Evolutionary conservation across 2,797 vertebrate genomes (phyloP), one percentile per base, ranked within the genome.

Genomic region (Macropus fuliginosus): DNA sequence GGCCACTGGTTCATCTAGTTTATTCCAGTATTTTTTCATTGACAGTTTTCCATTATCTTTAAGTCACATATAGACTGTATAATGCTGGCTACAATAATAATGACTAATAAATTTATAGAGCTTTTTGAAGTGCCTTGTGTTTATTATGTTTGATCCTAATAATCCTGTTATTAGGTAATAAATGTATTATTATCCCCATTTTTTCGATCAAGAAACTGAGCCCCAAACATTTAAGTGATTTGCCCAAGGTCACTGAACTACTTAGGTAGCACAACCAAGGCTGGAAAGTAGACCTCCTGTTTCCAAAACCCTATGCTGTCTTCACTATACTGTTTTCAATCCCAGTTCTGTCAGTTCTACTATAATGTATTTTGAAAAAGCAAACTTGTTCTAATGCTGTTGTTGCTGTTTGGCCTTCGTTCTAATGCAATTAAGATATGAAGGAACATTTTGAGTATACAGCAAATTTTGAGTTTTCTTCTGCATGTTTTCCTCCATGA

Each of bases 21-120:
- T 54, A 1, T 50, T 34, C 40, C n/a, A 24, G 55, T 8, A 62
- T 52, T 81, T 62, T 62, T 59, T 92, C 34, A 40, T 54, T 81
- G 52, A 89, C 3, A 10, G 28, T 62, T 95, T 56, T 56, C 96
- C n/a, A 55, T 40, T 96, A 55, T 94, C 62, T 94, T 11, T 91
- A 66, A 92, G 46, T 94, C 95, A 92, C 28, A 91, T 54, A 52
- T 27, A 50, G 54, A 90, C 24, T 66, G 52, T 92, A 95, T 93
- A 93, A 40, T 18, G 5, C 28, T n/a, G 62, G 87, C 31, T 4
- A n/a, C 62, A n/a, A 5, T 66, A 66, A 66, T 66, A 66, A 66
- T 66, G 4, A 66, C 34, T 66, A 66, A n/a, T n/a, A 18, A n/a
- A 66, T 14, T 31, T 31, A 62, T n/a, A n/a, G 62, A n/a, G 14